These are phyloP conservation scores for Aptenodytes forsteri DNA, from an alignment of 2,113 vertebrate genomes.

Conservation along the genomic window DNA sequence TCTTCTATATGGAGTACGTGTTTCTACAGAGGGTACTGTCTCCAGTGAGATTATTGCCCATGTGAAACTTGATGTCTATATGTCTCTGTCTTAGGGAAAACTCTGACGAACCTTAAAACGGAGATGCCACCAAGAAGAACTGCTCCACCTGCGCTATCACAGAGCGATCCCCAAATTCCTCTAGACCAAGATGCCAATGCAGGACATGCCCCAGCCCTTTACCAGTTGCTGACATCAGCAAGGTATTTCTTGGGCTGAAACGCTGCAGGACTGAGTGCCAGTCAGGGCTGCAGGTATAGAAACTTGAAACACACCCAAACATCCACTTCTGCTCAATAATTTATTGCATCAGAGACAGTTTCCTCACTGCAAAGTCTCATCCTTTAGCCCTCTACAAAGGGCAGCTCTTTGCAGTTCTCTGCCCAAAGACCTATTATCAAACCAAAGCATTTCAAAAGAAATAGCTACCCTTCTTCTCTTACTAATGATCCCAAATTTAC, in stretches of 20 bases:
- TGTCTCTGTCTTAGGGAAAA: background rate
- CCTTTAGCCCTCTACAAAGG: background rate
- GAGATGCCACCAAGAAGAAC: background rate
- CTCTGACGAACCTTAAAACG: background rate
- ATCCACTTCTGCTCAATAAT: background rate
- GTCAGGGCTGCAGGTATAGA: background rate
- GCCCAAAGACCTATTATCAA: background rate
- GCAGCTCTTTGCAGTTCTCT: background rate
- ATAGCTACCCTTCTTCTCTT: background rate
- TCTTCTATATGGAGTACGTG: rapidly evolving
- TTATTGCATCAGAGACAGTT: background rate
- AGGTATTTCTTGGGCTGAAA: background rate
- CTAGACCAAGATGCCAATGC: background rate
- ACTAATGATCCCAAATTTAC: constrained; percentile 44
- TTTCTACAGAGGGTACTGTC: background rate
- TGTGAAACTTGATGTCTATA: background rate
- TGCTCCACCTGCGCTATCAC: background rate
- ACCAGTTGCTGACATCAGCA: background rate
- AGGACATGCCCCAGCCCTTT: background rate
- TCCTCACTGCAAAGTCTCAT: background rate
- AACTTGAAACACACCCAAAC: background rate
- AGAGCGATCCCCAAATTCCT: background rate
- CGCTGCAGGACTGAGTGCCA: background rate
- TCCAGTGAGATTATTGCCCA: background rate
- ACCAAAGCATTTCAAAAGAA: background rate